Conservation (phyloP, 1,140 invertebrate species). For the Camponotus pennsylvanicus region DNA sequence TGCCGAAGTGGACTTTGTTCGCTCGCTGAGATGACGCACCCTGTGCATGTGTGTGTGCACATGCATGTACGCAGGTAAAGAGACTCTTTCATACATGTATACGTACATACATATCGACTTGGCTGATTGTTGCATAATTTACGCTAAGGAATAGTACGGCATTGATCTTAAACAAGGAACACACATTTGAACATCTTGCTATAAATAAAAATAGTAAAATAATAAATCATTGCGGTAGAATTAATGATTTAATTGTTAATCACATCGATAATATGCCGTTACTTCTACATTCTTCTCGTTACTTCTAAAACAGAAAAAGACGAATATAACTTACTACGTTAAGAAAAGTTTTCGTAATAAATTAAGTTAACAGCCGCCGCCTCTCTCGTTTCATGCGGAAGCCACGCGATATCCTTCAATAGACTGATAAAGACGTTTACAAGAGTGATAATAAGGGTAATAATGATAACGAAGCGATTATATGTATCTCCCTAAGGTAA, state of each 20-base stretch:
- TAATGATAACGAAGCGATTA: slow-evolving; percentile 14
- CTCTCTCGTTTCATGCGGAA: neutral
- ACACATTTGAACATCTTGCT: neutral
- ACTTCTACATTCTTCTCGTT: too few relatives aligned
- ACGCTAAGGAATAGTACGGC: neutral
- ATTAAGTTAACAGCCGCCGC: slow-evolving; percentile 24
- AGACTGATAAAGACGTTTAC: slow-evolving; percentile 15
- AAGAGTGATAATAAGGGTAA: slow-evolving; percentile 2
- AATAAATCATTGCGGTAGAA: neutral
- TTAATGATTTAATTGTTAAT: slow-evolving; percentile 23
- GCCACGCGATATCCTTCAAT: neutral
- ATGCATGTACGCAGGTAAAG: slow-evolving; percentile 16
- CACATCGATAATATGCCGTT: neutral
- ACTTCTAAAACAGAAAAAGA: neutral
- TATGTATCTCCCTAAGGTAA: neutral
- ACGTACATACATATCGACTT: too few relatives aligned
- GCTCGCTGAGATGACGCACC: slow-evolving; percentile 79
- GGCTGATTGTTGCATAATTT: neutral
- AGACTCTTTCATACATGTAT: neutral
- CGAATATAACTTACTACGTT: neutral
- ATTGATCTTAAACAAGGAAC: neutral
- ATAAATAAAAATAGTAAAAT: neutral
- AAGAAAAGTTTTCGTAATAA: slow-evolving; percentile 40
- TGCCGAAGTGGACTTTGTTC: slow-evolving; percentile 83
- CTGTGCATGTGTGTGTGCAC: slow-evolving; percentile 28